These are phyloP conservation scores for Lordiphosa clarofinis DNA, from an alignment of 1,140 invertebrate species.

Conservation along the genomic window DNA sequence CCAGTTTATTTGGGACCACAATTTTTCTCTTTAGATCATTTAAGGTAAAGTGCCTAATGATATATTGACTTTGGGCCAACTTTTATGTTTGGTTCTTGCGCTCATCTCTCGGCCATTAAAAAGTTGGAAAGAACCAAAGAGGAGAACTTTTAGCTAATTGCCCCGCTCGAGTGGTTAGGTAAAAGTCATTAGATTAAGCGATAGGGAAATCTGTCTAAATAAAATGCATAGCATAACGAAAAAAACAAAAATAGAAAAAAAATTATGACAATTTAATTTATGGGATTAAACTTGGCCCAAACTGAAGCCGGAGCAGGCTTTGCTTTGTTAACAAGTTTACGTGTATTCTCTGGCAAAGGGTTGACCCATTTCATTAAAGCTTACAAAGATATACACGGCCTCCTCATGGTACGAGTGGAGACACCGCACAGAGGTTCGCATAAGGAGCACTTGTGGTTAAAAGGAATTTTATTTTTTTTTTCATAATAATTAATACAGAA, in stretches of 20 bases:
- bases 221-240: too few species aligned
- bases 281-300: neutral
- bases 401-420: neutral
- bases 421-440: neutral
- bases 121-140: neutral
- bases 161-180: conserved; percentile 15
- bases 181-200: conserved; percentile 45
- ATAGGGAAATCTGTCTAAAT: conserved; percentile 10
- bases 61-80: conserved; percentile 57
- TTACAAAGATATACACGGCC: conserved; percentile 39
- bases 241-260: too few species aligned
- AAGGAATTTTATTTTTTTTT: too few species aligned
- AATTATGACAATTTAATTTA: conserved; percentile 10
- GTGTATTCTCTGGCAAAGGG: conserved; percentile 13
- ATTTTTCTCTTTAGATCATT: conserved; percentile 63
- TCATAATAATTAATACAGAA: too few species aligned
- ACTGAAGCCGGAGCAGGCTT: too few species aligned
- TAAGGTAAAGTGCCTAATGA: conserved; percentile 62
- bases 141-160: conserved; percentile 19
- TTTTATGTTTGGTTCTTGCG: conserved; percentile 14
- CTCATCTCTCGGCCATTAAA: neutral
- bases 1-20: conserved; percentile 41
- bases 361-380: conserved; percentile 60
- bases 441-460: too few species aligned
- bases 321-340: conserved; percentile 45